phyloP scores from a whole-genome alignment of 35 echinoderm and acorn worm species.

The Chiridota heheva region DNA sequence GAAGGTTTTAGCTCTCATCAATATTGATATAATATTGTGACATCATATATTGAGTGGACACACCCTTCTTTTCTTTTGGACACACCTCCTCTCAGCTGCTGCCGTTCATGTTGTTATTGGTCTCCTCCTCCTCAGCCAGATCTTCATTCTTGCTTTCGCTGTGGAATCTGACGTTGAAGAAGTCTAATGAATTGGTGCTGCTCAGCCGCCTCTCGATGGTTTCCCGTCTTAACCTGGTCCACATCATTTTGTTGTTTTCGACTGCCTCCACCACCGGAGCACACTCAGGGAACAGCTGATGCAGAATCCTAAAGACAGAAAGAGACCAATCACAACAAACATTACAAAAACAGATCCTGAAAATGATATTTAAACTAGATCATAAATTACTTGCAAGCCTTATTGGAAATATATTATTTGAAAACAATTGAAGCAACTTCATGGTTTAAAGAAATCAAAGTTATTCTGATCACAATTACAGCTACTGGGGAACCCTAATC shows the following conservation, averaged over 20 bases:
- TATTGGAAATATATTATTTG: no score
- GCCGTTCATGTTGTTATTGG: conserved; percentile 26
- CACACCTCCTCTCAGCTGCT: no score
- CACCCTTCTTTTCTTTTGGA: no score
- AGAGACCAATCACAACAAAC: neutral
- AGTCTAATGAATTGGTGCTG: conserved; percentile 97
- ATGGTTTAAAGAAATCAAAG: no score
- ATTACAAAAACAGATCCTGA: neutral
- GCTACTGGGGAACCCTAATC: no score
- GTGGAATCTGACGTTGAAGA: conserved; percentile 81
- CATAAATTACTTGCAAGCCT: no score
- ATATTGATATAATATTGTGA: no score
- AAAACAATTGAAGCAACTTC: no score
- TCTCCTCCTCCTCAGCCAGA: conserved; percentile 23
- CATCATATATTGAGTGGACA: no score
- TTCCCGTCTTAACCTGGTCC: conserved; percentile 66
- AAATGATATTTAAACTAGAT: no score
- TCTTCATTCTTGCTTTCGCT: conserved; percentile 38
- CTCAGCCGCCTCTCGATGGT: conserved; percentile 75
- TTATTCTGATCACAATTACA: no score
- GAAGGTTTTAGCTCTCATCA: no score
- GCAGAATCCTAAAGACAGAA: conserved; percentile 63
- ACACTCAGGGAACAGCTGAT: conserved; percentile 62
- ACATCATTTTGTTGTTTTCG: conserved; percentile 78
- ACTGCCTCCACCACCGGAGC: conserved; percentile 54